Conservation (phyloP, 1,140 invertebrate species). For the Babylonia areolata region DNA sequence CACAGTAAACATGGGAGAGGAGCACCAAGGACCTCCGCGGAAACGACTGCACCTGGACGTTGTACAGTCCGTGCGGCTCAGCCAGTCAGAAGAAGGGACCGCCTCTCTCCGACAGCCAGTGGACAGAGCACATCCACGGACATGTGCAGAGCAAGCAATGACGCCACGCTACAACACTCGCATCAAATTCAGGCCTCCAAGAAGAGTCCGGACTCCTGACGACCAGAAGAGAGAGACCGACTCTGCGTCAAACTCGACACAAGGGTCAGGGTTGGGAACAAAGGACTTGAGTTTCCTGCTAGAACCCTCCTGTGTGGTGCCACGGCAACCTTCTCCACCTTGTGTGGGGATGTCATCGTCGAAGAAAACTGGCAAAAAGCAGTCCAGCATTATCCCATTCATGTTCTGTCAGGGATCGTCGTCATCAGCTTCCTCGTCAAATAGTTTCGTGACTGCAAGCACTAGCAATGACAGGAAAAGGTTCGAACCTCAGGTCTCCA, state of each 20-base stretch:
- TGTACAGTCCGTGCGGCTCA: neutral
- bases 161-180: neutral
- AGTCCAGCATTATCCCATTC: neutral
- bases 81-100: conserved; percentile 20
- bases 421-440: neutral
- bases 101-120: neutral
- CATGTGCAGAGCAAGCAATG: neutral
- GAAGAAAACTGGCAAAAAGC: neutral
- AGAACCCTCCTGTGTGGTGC: no score
- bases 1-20: neutral
- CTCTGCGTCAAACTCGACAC: neutral
- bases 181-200: neutral
- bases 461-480: neutral
- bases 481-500: neutral
- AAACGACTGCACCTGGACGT: conserved; percentile 14
- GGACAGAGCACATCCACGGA: neutral
- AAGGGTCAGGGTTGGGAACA: no score
- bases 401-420: neutral
- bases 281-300: no score
- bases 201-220: neutral
- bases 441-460: neutral
- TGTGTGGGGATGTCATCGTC: no score
- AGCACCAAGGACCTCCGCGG: neutral
- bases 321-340: no score
- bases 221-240: neutral